phyloP scores from a whole-genome alignment of 2,888 invertebrate species.

The Metacarcinus magister region DNA sequence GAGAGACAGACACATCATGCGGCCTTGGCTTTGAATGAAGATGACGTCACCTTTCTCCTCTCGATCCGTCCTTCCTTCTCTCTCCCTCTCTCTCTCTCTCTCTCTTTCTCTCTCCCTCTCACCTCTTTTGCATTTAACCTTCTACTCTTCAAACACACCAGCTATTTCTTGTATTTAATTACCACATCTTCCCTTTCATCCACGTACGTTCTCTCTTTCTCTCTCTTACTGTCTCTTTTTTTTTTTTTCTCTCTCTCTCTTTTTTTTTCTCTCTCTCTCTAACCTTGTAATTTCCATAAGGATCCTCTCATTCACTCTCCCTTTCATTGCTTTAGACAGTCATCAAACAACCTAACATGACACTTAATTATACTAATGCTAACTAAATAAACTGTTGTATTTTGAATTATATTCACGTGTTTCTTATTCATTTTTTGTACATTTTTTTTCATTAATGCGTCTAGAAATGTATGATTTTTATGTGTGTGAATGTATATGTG shows the following conservation, averaged over 20 bases:
- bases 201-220: neutral
- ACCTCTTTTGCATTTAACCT: slow-evolving; percentile 15
- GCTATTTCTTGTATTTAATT: slow-evolving; percentile 11
- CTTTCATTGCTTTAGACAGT: neutral
- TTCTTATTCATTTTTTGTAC: neutral
- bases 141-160: neutral
- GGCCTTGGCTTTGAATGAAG: neutral
- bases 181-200: neutral
- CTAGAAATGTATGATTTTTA: too few species aligned
- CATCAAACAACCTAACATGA: neutral
- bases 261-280: neutral
- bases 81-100: neutral
- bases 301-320: neutral
- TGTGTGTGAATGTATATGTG: too few species aligned
- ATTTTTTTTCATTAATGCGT: too few species aligned
- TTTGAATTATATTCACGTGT: neutral
- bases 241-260: too few species aligned
- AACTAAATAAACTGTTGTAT: neutral
- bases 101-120: neutral
- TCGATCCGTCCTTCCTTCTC: neutral
- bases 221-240: neutral
- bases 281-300: neutral
- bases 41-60: neutral
- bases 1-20: neutral
- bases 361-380: neutral